A percentile compares a stretch with the other conserved stretches of the same genome.
Evolutionary conservation across 1,140 invertebrate species (phyloP).

Genomic region (Trichonephila clavata): DNA sequence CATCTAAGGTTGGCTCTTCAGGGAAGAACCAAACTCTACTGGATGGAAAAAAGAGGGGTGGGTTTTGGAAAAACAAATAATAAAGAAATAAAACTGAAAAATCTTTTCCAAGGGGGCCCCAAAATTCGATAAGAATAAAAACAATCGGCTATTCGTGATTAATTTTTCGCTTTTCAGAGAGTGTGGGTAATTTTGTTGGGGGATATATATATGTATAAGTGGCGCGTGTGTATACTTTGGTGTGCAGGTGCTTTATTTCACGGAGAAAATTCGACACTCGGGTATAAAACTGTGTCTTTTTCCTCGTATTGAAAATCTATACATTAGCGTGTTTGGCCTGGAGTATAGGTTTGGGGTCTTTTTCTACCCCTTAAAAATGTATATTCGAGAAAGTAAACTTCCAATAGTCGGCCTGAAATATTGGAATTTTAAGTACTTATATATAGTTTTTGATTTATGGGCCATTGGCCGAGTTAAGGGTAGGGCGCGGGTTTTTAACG

Average conservation of each 20-base stretch:
- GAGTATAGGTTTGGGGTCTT: constrained; percentile 56
- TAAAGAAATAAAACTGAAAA: constrained; percentile 68
- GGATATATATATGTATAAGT: constrained; percentile 63
- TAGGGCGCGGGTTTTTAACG: not conserved
- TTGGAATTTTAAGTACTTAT: constrained; percentile 60
- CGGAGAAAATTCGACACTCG: constrained; percentile 66
- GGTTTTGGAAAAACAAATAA: constrained; percentile 44
- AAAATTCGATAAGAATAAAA: constrained; percentile 73
- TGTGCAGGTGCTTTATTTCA: constrained; percentile 57
- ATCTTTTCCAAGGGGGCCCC: constrained; percentile 6
- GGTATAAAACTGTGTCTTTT: constrained; percentile 68
- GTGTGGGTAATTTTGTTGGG: constrained; percentile 58
- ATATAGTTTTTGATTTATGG: constrained; percentile 68
- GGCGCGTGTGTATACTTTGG: constrained; percentile 30
- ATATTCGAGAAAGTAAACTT: constrained; percentile 59
- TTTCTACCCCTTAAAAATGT: constrained; percentile 50
- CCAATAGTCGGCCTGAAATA: constrained; percentile 64
- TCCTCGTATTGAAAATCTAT: constrained; percentile 66
- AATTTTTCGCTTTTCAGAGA: constrained; percentile 53
- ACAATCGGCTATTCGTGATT: constrained; percentile 72
- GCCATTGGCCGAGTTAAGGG: not conserved
- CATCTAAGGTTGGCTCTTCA: not conserved
- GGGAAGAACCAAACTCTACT: not conserved
- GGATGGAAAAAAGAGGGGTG: not conserved
- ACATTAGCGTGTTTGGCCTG: constrained; percentile 59